These are phyloP conservation scores for Drosophila nigromelanica DNA, from an alignment of 1,140 invertebrate species.

Conservation along the genomic window DNA sequence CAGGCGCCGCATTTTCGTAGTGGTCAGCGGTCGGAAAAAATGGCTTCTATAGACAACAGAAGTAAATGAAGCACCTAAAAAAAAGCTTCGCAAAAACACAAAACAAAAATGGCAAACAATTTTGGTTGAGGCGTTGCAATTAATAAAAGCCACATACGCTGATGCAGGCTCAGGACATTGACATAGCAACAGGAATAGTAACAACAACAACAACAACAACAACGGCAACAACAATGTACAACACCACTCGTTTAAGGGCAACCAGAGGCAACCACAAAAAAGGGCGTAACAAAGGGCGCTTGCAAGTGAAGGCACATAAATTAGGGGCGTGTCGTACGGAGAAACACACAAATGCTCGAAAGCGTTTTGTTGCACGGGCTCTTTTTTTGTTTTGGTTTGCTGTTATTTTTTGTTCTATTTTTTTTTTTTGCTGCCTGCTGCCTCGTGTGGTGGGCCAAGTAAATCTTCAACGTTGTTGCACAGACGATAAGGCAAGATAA, in stretches of 20 bases:
- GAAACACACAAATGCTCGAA: constrained; percentile 30
- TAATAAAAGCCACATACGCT: constrained; percentile 68
- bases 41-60: constrained; percentile 11
- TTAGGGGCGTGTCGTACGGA: constrained; percentile 69
- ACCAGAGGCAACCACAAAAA: constrained; percentile 51
- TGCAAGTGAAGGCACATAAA: constrained; percentile 79
- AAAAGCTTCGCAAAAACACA: constrained; percentile 28
- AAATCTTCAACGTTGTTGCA: constrained; percentile 81
- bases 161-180: constrained; percentile 63
- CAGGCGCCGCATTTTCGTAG: constrained; percentile 66
- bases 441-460: constrained; percentile 56
- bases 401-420: constrained; percentile 7
- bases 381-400: background rate
- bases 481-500: constrained; percentile 78
- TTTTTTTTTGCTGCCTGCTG: constrained; percentile 4
- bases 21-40: constrained; percentile 48
- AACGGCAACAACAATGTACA: constrained; percentile 32
- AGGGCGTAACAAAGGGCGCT: constrained; percentile 66
- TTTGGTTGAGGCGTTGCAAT: constrained; percentile 79
- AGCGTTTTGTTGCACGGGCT: constrained; percentile 28
- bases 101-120: constrained; percentile 65
- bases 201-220: constrained; percentile 23
- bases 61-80: constrained; percentile 11
- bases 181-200: constrained; percentile 52
- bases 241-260: constrained; percentile 12